Evolutionary conservation across 2,113 vertebrate species (phyloP).

Genomic region (Cheilinus undulatus): DNA sequence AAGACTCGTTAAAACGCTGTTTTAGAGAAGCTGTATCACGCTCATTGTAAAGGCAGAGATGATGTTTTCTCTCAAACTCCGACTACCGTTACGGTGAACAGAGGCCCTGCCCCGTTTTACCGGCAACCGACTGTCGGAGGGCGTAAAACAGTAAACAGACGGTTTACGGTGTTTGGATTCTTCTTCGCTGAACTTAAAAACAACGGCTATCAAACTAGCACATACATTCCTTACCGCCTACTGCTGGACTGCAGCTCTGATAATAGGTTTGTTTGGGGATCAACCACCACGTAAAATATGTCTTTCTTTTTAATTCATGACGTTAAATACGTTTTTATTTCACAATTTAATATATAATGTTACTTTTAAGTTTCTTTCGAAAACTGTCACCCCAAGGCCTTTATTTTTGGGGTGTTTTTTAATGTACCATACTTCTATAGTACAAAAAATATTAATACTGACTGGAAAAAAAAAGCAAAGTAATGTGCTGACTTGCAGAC

Average conservation of each 20-base stretch:
- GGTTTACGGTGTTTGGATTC: slow-evolving; percentile 59
- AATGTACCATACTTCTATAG: too few relatives aligned
- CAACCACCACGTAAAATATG: too few relatives aligned
- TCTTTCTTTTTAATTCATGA: too few relatives aligned
- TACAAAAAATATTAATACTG: too few relatives aligned
- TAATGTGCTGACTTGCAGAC: too few relatives aligned
- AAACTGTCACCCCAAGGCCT: too few relatives aligned
- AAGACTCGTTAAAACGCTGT: accelerated
- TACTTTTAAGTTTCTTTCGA: too few relatives aligned
- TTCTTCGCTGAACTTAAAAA: slow-evolving; percentile 7
- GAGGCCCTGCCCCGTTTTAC: slow-evolving; percentile 63
- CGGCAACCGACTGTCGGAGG: slow-evolving; percentile 57
- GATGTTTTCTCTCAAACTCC: neutral
- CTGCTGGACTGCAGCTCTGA: neutral
- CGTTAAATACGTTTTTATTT: too few relatives aligned
- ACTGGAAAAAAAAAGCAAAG: too few relatives aligned
- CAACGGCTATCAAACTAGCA: neutral
- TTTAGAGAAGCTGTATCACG: accelerated
- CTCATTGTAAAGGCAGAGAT: neutral
- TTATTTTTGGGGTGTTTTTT: too few relatives aligned
- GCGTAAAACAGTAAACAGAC: slow-evolving; percentile 70
- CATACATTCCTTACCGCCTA: neutral
- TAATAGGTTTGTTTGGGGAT: too few relatives aligned
- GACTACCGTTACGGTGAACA: slow-evolving; percentile 12
- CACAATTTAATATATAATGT: too few relatives aligned